These are phyloP conservation scores for Aporophyla lueneburgensis DNA, from an alignment of 2,888 invertebrate genomes.

Conservation along the genomic window DNA sequence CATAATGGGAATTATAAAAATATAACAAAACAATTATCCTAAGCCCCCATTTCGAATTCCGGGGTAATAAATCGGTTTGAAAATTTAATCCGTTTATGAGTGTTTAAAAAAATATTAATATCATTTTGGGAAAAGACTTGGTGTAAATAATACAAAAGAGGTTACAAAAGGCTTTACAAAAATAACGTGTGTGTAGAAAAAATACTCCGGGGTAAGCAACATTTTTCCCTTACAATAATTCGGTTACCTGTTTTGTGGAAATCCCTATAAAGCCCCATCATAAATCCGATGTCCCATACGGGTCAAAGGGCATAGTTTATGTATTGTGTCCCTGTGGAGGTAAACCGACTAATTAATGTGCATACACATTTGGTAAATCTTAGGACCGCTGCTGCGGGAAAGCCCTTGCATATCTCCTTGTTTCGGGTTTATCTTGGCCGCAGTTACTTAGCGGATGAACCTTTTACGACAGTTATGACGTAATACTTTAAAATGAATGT, in stretches of 20 bases:
- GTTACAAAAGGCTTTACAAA: constrained; percentile 4
- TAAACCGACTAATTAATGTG: constrained; percentile 63
- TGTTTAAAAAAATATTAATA: constrained; percentile 12
- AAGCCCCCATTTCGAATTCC: not conserved
- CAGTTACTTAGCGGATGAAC: not conserved
- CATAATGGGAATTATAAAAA: not conserved
- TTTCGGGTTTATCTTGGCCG: constrained; percentile 10
- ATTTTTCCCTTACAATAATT: constrained; percentile 28
- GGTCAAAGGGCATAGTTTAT: constrained; percentile 65
- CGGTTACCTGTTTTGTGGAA: constrained; percentile 47
- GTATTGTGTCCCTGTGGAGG: constrained; percentile 54
- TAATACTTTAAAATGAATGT: not conserved
- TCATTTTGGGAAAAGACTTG: constrained; percentile 7
- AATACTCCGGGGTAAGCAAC: not conserved
- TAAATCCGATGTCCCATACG: constrained; percentile 57
- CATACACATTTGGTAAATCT: constrained; percentile 54
- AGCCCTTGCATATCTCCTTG: constrained; percentile 17
- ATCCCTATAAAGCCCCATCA: constrained; percentile 60
- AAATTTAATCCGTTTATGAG: constrained; percentile 22
- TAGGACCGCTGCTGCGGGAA: constrained; percentile 15
- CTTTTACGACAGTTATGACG: constrained; percentile 9
- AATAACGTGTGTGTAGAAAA: constrained; percentile 25
- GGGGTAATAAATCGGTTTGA: not conserved
- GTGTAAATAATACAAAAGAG: constrained; percentile 16
- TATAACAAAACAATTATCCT: constrained; percentile 16